phyloP scores from a whole-genome alignment of 2,797 vertebrate species.

The Naso thynnoides region DNA sequence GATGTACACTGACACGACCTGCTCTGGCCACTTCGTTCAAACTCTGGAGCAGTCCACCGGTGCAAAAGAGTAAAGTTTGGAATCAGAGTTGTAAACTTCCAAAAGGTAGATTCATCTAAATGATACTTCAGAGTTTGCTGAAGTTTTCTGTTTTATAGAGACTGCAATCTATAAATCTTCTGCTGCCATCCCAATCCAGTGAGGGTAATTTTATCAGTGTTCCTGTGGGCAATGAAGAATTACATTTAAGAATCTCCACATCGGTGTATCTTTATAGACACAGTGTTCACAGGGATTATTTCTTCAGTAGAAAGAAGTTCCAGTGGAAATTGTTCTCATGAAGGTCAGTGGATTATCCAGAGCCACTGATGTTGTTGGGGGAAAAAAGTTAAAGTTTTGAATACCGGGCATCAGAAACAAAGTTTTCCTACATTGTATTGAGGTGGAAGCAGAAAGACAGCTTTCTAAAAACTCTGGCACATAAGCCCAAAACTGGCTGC shows the following conservation, averaged over 20 bases:
- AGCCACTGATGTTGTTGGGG: background rate
- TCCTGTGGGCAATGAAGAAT: background rate
- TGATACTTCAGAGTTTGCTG: background rate
- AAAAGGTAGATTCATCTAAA: constrained; percentile 3
- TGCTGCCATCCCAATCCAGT: background rate
- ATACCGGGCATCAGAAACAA: no score
- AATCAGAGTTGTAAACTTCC: background rate
- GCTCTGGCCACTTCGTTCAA: constrained; percentile 14
- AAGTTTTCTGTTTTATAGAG: background rate
- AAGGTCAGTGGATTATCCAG: background rate
- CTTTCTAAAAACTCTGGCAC: no score
- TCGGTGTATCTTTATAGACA: background rate
- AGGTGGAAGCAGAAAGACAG: no score
- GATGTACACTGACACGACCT: constrained; percentile 44
- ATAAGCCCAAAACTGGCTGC: background rate
- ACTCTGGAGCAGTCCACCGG: background rate
- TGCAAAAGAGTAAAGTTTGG: constrained; percentile 11
- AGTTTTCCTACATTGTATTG: no score
- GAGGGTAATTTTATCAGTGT: background rate
- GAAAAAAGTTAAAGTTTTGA: background rate
- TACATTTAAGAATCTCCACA: background rate
- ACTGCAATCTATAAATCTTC: constrained; percentile 5
- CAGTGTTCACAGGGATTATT: background rate
- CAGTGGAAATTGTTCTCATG: background rate
- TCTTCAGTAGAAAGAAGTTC: background rate